A percentile compares a stretch with the other conserved stretches of the same genome.
phyloP scores from a whole-genome alignment of 2,888 invertebrate species.

The Caenorhabditis sp. region DNA sequence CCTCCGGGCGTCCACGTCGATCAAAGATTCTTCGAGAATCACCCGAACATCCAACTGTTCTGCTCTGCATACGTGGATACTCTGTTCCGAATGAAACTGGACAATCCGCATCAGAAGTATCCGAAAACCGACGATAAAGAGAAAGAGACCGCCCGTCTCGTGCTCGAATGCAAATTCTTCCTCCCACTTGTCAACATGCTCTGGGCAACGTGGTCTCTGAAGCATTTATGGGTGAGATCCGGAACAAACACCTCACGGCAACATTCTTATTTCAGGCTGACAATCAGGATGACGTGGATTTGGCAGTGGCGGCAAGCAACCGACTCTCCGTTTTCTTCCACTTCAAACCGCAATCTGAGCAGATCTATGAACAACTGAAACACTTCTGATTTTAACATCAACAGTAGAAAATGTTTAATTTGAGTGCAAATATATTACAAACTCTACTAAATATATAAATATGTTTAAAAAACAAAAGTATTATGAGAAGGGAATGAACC shows the following conservation, averaged over 20 bases:
- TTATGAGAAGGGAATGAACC: conserved; percentile 20
- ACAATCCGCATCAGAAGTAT: conserved; percentile 3
- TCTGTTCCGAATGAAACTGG: conserved; percentile 5
- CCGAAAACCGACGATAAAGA: conserved; percentile 4
- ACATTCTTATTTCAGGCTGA: conserved; percentile 30
- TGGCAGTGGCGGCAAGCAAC: conserved; percentile 35
- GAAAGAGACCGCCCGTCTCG: not conserved
- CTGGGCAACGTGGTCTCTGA: conserved; percentile 42
- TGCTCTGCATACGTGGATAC: conserved; percentile 28
- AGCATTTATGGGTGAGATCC: too few species aligned
- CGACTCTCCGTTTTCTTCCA: conserved; percentile 41
- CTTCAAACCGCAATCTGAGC: conserved; percentile 32
- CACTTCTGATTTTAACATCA: not conserved
- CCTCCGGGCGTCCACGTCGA: conserved; percentile 27
- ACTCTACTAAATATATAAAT: not conserved
- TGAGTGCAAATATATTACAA: too few species aligned
- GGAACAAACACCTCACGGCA: too few species aligned
- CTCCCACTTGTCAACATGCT: conserved; percentile 35
- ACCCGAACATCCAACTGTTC: conserved; percentile 29
- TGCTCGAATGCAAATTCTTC: conserved; percentile 32
- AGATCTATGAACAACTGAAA: conserved; percentile 15
- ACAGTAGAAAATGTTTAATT: too few species aligned
- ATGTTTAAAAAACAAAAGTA: conserved; percentile 14
- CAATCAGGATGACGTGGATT: conserved; percentile 33
- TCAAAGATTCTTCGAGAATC: conserved; percentile 27